Conservation (phyloP, 1,140 invertebrate genomes). For the Helicoverpa armigera region DNA sequence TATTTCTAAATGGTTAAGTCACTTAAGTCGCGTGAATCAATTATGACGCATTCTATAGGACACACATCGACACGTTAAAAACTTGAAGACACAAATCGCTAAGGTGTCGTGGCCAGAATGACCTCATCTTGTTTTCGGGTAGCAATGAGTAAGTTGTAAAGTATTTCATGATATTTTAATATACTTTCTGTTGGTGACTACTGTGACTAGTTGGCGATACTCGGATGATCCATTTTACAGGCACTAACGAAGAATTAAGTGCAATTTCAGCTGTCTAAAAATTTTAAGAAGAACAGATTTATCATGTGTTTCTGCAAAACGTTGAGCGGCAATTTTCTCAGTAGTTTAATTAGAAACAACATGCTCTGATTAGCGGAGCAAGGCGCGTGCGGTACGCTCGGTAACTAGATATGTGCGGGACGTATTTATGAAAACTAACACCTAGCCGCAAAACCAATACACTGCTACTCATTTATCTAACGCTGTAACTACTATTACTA, state of each 20-base stretch:
- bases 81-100: neutral
- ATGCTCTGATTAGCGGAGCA: constrained; percentile 43
- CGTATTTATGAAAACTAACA: constrained; percentile 36
- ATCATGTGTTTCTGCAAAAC: constrained; percentile 3
- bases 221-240: neutral
- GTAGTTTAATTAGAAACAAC: constrained; percentile 32
- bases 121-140: constrained; percentile 36
- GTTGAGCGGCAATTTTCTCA: neutral
- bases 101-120: constrained; percentile 28
- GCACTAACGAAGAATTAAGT: neutral
- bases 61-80: neutral
- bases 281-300: too few species aligned
- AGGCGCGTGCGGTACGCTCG: constrained; percentile 31
- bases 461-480: neutral
- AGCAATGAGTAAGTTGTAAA: constrained; percentile 6
- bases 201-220: too few species aligned
- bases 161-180: too few species aligned
- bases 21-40: constrained; percentile 40
- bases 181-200: too few species aligned
- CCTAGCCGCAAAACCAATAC: constrained; percentile 31
- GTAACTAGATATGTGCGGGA: constrained; percentile 41
- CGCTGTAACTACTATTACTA: neutral
- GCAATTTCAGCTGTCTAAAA: too few species aligned
- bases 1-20: constrained; percentile 30
- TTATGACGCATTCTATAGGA: constrained; percentile 36